Percentiles rank a stretch among this genome's conserved stretches.
Evolutionary conservation across 2,888 invertebrate species (phyloP).

Genomic region (Hypselothyrea guttata): DNA sequence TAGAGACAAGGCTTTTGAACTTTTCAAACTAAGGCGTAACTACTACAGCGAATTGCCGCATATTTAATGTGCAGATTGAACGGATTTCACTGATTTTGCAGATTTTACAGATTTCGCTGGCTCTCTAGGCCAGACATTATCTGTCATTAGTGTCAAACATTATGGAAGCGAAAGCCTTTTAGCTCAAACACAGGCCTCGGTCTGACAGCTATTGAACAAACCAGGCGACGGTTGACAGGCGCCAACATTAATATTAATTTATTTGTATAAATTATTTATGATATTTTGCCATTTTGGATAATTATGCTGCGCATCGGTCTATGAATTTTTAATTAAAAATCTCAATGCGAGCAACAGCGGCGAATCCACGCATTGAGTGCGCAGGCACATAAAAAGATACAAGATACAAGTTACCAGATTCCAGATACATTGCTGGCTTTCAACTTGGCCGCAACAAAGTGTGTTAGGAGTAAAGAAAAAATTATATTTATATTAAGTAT

Average conservation of each 20-base stretch:
- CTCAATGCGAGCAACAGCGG: conserved; percentile 19
- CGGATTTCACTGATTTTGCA: conserved; percentile 12
- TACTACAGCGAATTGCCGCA: conserved; percentile 43
- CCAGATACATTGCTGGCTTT: background rate
- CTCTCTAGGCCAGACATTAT: conserved; percentile 43
- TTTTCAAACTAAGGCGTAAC: no score
- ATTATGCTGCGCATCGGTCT: conserved; percentile 54
- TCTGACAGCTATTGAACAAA: conserved; percentile 23
- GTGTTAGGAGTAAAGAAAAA: conserved; percentile 12
- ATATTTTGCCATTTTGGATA: conserved; percentile 53
- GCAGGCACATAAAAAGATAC: conserved; percentile 21
- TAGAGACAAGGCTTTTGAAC: conserved; percentile 46
- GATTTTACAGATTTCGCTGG: no score
- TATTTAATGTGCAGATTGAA: conserved; percentile 49
- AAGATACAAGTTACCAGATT: background rate
- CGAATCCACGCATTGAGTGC: conserved; percentile 26
- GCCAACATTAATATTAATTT: conserved; percentile 74
- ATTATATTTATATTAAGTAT: conserved; percentile 13
- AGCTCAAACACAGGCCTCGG: conserved; percentile 40
- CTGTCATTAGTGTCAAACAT: conserved; percentile 69
- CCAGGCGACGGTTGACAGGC: conserved; percentile 2
- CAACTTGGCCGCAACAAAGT: conserved; percentile 30
- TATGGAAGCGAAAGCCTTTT: conserved; percentile 59
- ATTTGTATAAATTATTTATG: conserved; percentile 55
- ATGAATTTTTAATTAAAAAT: conserved; percentile 66